Conservation (phyloP, 2,113 vertebrate species). For the Sorex araneus region DNA sequence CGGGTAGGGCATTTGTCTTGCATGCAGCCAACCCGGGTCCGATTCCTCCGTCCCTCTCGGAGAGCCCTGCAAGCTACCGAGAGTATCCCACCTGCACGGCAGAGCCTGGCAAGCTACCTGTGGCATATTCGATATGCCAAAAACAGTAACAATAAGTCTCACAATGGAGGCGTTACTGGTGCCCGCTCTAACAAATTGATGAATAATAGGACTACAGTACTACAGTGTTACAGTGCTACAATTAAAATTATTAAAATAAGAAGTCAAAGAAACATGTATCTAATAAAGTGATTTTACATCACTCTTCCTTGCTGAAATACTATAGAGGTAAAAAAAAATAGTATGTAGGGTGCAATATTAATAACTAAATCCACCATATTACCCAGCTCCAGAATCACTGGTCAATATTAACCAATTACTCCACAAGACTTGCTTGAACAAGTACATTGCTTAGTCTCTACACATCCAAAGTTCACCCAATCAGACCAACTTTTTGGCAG, state of each 20-base stretch:
- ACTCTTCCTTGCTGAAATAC: background rate
- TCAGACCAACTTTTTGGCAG: background rate
- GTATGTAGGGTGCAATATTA: background rate
- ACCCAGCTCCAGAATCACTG: background rate
- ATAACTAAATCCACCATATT: background rate
- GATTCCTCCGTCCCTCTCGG: too few relatives aligned
- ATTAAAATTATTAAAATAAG: background rate
- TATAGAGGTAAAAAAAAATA: background rate
- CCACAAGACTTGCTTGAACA: background rate
- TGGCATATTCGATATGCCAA: too few relatives aligned
- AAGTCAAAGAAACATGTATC: background rate
- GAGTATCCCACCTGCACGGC: too few relatives aligned
- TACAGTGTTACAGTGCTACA: background rate
- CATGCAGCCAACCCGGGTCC: too few relatives aligned
- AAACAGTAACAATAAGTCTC: too few relatives aligned
- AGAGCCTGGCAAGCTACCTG: too few relatives aligned
- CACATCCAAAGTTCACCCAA: background rate
- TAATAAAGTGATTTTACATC: background rate
- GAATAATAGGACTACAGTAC: too few relatives aligned
- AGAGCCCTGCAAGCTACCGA: too few relatives aligned
- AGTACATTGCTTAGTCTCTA: background rate
- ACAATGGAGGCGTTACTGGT: too few relatives aligned
- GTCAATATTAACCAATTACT: background rate
- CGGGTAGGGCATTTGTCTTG: too few relatives aligned
- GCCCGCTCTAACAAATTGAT: too few relatives aligned